These are phyloP conservation scores for Tuta absoluta DNA, from an alignment of 2,888 invertebrate species.

Conservation along the genomic window DNA sequence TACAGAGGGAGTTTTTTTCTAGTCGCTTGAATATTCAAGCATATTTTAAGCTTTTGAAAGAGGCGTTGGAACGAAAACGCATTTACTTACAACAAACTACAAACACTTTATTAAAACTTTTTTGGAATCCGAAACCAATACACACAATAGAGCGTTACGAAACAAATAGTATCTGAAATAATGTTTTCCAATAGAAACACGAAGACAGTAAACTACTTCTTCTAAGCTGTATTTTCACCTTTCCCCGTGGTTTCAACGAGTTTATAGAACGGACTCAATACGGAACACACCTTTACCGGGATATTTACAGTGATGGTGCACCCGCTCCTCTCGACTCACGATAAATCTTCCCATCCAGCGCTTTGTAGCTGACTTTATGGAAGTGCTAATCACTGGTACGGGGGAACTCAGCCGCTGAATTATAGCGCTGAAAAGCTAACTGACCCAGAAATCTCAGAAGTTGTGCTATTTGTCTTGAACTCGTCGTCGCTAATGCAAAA, in stretches of 20 bases:
- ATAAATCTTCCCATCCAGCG: conserved; percentile 62
- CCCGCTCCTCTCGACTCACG: conserved; percentile 52
- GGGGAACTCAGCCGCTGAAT: conserved; percentile 36
- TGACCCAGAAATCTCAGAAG: conserved; percentile 37
- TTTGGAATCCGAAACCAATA: neutral
- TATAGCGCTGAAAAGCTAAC: conserved; percentile 38
- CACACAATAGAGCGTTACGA: neutral
- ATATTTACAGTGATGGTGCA: conserved; percentile 71
- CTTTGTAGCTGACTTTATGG: conserved; percentile 65
- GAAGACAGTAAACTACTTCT: conserved; percentile 8
- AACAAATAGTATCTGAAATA: conserved; percentile 1
- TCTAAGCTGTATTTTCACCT: conserved; percentile 9
- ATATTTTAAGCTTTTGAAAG: neutral
- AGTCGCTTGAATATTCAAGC: neutral
- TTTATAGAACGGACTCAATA: conserved; percentile 12
- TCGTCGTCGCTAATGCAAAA: conserved; percentile 26
- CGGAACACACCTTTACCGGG: conserved; percentile 39
- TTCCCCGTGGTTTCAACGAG: neutral
- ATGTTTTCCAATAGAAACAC: conserved; percentile 6
- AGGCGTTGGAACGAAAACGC: neutral
- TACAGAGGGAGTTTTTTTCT: neutral
- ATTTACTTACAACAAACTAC: neutral
- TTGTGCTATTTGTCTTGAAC: conserved; percentile 35
- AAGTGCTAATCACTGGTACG: conserved; percentile 56
- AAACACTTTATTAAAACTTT: neutral